These are phyloP conservation scores for Chesias legatella DNA, from an alignment of 2,888 invertebrate species.

Conservation along the genomic window DNA sequence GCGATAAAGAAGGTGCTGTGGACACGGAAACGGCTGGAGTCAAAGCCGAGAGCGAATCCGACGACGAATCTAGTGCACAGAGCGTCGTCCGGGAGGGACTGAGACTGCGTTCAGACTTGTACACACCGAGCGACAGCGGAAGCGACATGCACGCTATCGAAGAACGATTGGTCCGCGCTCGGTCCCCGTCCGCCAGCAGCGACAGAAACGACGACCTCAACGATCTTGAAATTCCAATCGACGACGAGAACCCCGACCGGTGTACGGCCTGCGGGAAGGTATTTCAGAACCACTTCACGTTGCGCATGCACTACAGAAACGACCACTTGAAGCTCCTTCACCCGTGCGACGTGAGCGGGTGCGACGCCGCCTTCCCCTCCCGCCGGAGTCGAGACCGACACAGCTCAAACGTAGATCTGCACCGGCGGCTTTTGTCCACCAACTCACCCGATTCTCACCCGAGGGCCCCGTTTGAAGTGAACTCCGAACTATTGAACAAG, in stretches of 20 bases:
- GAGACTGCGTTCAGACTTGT: conserved; percentile 66
- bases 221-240: conserved; percentile 89
- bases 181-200: conserved; percentile 69
- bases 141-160: conserved; percentile 76
- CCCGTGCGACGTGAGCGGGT: conserved; percentile 93
- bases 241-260: conserved; percentile 91
- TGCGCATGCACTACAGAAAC: conserved; percentile 94
- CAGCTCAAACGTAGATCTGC: conserved; percentile 79
- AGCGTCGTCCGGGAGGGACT: conserved; percentile 74
- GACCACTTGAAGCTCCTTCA: conserved; percentile 94
- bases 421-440: conserved; percentile 74
- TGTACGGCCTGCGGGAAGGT: conserved; percentile 93
- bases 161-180: conserved; percentile 74
- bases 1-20: conserved; percentile 63
- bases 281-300: conserved; percentile 94
- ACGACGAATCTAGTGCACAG: conserved; percentile 72
- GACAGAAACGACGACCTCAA: conserved; percentile 68
- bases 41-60: conserved; percentile 76
- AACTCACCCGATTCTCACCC: conserved; percentile 72
- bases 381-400: conserved; percentile 84
- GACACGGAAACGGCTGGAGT: conserved; percentile 65
- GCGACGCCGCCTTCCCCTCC: conserved; percentile 94
- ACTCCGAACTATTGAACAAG: conserved; percentile 90
- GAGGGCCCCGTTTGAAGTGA: conserved; percentile 82
- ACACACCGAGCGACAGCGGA: conserved; percentile 76